Evolutionary conservation across 2,113 vertebrate species (phyloP).

Genomic region (Boulengeromyrus knoepffleri): DNA sequence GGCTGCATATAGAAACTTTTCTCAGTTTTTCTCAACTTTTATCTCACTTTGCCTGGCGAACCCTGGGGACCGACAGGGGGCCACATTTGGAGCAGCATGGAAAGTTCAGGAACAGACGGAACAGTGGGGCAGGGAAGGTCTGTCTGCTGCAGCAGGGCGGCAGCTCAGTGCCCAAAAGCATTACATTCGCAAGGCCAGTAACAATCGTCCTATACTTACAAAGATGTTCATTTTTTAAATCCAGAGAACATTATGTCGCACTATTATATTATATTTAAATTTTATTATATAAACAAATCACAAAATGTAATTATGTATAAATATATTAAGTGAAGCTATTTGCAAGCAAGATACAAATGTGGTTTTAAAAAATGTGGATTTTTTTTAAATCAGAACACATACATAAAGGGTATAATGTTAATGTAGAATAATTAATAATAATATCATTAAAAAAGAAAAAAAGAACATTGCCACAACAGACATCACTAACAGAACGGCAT

Average conservation of each 20-base stretch:
- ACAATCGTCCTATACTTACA: not conserved
- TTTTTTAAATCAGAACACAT: not conserved
- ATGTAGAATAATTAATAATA: not conserved
- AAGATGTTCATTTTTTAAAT: not conserved
- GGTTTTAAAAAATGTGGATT: no score
- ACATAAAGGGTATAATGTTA: not conserved
- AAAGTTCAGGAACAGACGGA: not conserved
- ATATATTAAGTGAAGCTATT: not conserved
- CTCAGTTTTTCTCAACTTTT: not conserved
- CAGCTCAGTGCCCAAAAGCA: no score
- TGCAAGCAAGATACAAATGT: not conserved
- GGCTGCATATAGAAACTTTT: not conserved
- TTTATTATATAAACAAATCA: no score
- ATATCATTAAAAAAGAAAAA: not conserved
- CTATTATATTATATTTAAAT: no score
- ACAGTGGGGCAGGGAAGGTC: not conserved
- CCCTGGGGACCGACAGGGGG: not conserved
- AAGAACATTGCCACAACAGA: not conserved
- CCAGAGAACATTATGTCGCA: not conserved
- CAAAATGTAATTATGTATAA: not conserved
- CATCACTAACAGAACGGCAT: not conserved
- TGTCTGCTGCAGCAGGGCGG: not conserved
- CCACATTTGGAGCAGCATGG: not conserved
- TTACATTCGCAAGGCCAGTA: no score
- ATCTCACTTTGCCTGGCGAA: not conserved